Evolutionary conservation across 2,797 vertebrate species (phyloP).

Genomic region (Buceros bicornis): DNA sequence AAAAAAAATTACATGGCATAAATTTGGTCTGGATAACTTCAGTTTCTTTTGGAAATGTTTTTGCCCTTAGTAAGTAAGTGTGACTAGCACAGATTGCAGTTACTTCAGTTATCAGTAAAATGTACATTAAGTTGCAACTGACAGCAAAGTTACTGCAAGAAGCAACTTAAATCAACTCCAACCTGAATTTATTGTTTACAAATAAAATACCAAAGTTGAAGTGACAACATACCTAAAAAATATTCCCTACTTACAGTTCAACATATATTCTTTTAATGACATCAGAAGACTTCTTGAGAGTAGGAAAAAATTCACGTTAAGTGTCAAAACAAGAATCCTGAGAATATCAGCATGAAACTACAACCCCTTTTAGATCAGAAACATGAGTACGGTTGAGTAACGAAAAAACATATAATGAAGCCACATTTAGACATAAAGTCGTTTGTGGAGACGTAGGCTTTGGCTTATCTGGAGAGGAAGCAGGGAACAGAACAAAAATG

Average conservation of each 20-base stretch:
- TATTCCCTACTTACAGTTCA: not conserved
- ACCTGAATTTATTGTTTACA: not conserved
- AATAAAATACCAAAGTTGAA: not conserved
- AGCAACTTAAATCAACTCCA: not conserved
- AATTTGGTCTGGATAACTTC: not conserved
- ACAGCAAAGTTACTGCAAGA: not conserved
- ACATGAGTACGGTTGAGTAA: not conserved
- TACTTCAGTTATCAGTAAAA: not conserved
- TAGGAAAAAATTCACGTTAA: not conserved
- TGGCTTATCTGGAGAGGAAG: not conserved
- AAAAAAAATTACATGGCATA: not conserved
- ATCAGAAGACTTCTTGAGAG: not conserved
- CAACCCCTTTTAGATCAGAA: not conserved
- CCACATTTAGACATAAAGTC: not conserved
- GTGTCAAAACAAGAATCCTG: not conserved
- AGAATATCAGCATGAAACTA: not conserved
- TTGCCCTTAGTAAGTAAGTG: not conserved
- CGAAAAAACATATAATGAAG: not conserved
- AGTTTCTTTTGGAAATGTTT: not conserved
- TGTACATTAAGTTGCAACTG: not conserved
- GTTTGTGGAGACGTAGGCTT: not conserved
- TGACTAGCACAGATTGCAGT: not conserved
- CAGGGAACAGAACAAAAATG: not conserved
- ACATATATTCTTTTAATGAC: not conserved
- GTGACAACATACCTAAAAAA: not conserved